Evolutionary conservation across 2,888 invertebrate species (phyloP).

Genomic region (Drosophila buzzatii): DNA sequence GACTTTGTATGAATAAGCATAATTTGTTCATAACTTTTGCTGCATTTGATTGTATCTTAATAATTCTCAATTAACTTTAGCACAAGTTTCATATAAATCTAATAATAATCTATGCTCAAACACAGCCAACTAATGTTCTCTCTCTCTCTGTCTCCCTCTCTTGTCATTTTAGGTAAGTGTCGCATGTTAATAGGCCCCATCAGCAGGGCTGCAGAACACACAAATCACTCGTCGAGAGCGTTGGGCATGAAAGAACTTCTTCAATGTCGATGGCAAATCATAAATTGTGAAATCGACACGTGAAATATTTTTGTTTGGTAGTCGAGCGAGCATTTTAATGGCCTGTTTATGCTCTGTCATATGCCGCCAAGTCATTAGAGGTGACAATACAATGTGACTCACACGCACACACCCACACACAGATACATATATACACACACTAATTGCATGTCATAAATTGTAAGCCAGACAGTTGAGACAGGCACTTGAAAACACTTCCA

Average conservation of each 20-base stretch:
- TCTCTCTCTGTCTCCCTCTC: neutral
- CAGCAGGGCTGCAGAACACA: slow-evolving; percentile 11
- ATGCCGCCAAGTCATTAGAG: slow-evolving; percentile 72
- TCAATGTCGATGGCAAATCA: slow-evolving; percentile 47
- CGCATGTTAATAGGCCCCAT: slow-evolving; percentile 25
- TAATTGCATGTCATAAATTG: slow-evolving; percentile 70
- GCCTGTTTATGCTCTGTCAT: slow-evolving; percentile 73
- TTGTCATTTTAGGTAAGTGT: slow-evolving; percentile 67
- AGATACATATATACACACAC: slow-evolving; percentile 19
- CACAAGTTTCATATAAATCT: neutral
- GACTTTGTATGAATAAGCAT: too few species aligned
- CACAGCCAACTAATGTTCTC: slow-evolving; percentile 20
- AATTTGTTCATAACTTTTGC: neutral
- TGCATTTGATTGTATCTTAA: neutral
- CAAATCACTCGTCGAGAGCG: slow-evolving; percentile 30
- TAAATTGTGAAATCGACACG: slow-evolving; percentile 64
- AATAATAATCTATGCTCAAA: neutral
- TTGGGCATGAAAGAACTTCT: neutral
- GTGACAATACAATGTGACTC: slow-evolving; percentile 70
- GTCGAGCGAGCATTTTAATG: slow-evolving; percentile 64
- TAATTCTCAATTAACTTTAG: slow-evolving; percentile 17
- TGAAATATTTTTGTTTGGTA: slow-evolving; percentile 41
- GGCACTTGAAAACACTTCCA: slow-evolving; percentile 62
- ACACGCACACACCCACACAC: slow-evolving; percentile 6
- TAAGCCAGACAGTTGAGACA: slow-evolving; percentile 53